Base-by-base conservation (phyloP, 2,888 invertebrate species). In the Latrodectus elegans region DNA sequence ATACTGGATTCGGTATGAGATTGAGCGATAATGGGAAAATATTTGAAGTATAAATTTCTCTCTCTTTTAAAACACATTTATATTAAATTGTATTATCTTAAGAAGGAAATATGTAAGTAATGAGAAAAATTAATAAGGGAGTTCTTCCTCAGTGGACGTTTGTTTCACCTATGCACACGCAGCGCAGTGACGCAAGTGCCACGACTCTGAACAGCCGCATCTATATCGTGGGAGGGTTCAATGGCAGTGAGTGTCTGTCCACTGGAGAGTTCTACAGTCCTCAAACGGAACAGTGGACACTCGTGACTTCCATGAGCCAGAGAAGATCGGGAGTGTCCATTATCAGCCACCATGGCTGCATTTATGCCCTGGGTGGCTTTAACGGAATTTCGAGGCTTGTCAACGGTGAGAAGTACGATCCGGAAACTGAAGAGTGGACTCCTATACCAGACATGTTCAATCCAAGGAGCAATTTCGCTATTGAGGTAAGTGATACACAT, bases 361-460 rank as follows among this genome's bases (percentile, higher is more conserved):
- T 97, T 9, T 96, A 95, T 91, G 96, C 95, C 0, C 93, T 97
- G 4, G 97, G 96, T 0, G 96, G 96, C 0, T 96, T 96, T 92
- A 95, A 96, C 91, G 96, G 96, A 8, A 94, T 94, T 90, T 94
- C 94, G 52, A 92, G 96, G 12, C 74, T 89, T n/a, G 12, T 26
- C 4, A 82, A 52, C 17, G 89, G 81, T 15, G 92, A 92, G 89
- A 91, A 90, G 70, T 90, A 89, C 70, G 88, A 90, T 71, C 88
- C 89, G 0, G 55, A 68, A 2, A 70, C 74, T 1, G 82, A 87
- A n/a, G 26, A 94, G 72, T 97, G 96, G 96, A 94, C 94, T 86
- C 93, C 94, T 89, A 94, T 95, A 52, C 93, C 95, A 0, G 94
- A 95, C 90, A 96, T 97, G 96, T 94, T 94, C 91, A 94, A 94